Percentiles rank a stretch among this genome's conserved stretches.
Conservation (phyloP, 1,140 invertebrate species). For the Orchesella cincta region DNA sequence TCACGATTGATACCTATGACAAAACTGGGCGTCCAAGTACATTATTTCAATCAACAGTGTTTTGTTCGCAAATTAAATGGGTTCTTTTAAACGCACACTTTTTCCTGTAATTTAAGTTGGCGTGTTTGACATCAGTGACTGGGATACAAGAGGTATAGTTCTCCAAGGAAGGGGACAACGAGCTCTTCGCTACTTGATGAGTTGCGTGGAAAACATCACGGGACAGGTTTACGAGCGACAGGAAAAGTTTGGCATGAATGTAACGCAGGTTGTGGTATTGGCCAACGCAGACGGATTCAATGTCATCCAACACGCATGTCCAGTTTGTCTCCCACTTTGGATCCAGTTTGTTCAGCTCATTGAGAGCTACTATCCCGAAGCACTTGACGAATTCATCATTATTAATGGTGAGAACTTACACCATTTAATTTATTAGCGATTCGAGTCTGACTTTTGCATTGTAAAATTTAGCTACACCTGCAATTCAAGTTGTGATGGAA, state of each 20-base stretch:
- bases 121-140: constrained; percentile 11
- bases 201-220: constrained; percentile 8
- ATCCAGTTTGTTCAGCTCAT: constrained; percentile 5
- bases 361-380: neutral
- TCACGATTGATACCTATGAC: constrained; percentile 2
- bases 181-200: neutral
- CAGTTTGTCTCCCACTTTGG: neutral
- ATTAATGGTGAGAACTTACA: constrained; percentile 5
- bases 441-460: neutral
- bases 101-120: constrained; percentile 21
- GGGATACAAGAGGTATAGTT: neutral
- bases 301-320: neutral
- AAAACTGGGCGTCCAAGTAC: neutral
- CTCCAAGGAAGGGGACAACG: neutral
- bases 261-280: neutral
- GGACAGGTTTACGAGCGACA: neutral
- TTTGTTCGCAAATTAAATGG: no score
- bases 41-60: no score
- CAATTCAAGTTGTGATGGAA: neutral
- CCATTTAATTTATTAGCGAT: neutral
- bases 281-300: constrained; percentile 12
- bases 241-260: neutral
- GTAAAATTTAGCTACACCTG: neutral
- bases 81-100: no score
- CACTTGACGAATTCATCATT: neutral